phyloP scores from a whole-genome alignment of 1,140 invertebrate species.

The Gryllus bimaculatus region DNA sequence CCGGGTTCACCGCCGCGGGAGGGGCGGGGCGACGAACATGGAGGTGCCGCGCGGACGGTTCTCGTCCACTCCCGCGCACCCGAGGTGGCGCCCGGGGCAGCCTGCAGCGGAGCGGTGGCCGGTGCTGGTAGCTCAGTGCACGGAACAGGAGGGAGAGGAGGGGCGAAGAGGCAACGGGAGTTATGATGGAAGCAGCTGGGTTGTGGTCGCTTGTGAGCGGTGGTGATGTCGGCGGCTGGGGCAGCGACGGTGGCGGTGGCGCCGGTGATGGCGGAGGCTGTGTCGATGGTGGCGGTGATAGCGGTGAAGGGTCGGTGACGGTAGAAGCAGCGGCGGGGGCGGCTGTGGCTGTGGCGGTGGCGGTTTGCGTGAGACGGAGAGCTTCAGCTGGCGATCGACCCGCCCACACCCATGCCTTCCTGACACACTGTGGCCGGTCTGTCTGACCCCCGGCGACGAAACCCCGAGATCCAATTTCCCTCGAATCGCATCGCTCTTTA shows the following conservation, averaged over 20 bases:
- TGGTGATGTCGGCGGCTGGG: neutral
- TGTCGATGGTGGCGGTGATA: neutral
- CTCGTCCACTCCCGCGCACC: too few species aligned
- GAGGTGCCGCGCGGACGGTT: too few species aligned
- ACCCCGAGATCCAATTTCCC: too few species aligned
- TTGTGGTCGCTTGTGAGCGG: neutral
- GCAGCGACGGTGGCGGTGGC: neutral
- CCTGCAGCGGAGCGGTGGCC: neutral
- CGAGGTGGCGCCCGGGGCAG: neutral
- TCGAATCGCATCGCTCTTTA: too few species aligned
- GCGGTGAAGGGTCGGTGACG: neutral
- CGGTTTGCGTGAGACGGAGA: too few species aligned
- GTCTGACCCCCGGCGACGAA: too few species aligned
- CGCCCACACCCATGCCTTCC: too few species aligned
- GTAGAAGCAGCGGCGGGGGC: neutral
- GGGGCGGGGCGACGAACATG: too few species aligned
- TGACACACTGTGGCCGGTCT: too few species aligned
- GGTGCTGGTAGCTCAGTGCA: neutral
- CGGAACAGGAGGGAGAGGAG: neutral
- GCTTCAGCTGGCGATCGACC: too few species aligned
- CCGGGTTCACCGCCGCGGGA: too few species aligned
- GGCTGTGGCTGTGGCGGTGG: neutral
- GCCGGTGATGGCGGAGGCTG: neutral
- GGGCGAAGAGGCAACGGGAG: neutral
- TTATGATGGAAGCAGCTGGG: neutral